Evolutionary conservation across 2,888 invertebrate species (phyloP).

Genomic region (Caenorhabditis becei): DNA sequence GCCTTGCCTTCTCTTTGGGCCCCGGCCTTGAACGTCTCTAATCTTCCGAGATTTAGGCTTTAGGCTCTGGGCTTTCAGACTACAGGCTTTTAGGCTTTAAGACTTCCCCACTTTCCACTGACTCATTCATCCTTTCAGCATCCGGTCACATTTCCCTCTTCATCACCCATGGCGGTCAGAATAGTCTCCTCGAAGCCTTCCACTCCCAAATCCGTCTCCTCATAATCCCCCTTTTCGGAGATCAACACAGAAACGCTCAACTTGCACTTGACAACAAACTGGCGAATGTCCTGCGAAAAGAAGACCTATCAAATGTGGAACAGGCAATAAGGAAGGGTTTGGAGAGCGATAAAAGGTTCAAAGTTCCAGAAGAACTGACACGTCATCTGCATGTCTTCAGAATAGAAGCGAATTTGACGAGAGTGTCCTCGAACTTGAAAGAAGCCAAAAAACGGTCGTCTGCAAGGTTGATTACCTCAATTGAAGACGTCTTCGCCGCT

Average conservation of each 20-base stretch:
- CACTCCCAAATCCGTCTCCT: constrained; percentile 24
- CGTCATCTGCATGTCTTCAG: too few species aligned
- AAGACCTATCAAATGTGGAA: constrained; percentile 25
- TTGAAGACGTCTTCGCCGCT: constrained; percentile 23
- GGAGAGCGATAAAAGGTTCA: constrained; percentile 21
- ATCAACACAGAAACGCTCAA: constrained; percentile 44
- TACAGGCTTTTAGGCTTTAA: too few species aligned
- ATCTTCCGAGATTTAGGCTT: too few species aligned
- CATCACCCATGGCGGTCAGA: constrained; percentile 63
- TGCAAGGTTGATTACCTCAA: constrained; percentile 24
- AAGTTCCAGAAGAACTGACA: too few species aligned
- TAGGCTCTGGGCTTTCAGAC: too few species aligned
- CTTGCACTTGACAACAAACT: constrained; percentile 27
- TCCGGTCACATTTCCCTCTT: constrained; percentile 40
- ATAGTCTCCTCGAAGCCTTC: constrained; percentile 60
- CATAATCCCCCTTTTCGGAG: constrained; percentile 36
- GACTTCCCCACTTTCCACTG: too few species aligned
- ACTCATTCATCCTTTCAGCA: constrained; percentile 33
- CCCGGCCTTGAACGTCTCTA: too few species aligned
- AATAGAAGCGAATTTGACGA: constrained; percentile 10
- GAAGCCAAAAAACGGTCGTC: constrained; percentile 25
- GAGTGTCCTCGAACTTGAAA: constrained; percentile 22
- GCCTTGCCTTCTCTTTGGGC: too few species aligned
- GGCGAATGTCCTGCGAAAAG: constrained; percentile 26
- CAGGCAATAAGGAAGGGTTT: constrained; percentile 14